Evolutionary conservation across 2,888 invertebrate genomes (phyloP), one percentile per base, ranked within the genome.

Genomic region (Nemoura dubitans): DNA sequence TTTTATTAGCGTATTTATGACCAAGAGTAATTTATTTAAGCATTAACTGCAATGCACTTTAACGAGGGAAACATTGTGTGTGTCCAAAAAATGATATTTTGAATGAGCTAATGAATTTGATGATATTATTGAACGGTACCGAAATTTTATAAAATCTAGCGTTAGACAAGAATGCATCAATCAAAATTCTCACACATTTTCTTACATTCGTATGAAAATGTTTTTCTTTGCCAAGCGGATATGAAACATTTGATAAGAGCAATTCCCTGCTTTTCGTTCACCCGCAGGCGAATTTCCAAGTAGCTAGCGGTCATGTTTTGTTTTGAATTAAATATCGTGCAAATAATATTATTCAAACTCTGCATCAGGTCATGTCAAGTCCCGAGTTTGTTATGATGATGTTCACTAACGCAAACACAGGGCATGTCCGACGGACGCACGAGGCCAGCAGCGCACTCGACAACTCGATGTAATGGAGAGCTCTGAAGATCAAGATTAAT

Each of bases 311-410:
- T 21, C 59, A 21, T 21, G 59, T 10, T 59, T 59, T 59, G 59
- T 59, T 59, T 59, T 59, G 59, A 59, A 59, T 59, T 59, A 59
- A 59, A 59, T 59, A 59, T 59, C 59, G 14, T 59, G 59, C 59
- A 59, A 21, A 59, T 59, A 59, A 59, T 59, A 59, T 59, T 59
- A 59, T 59, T 21, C 59, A 21, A 59, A 21, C 59, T 59, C 36
- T 6, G 36, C 36, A 36, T 36, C 36, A 36, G 36, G 5, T 3
- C 3, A 36, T 36, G 36, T 36, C 10, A 36, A 36, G 36, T 36
- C 59, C 59, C 59, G 2, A 14, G 59, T 21, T 14, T n/a, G n/a
- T 10, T 21, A 21, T 10, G 1, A 59, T 59, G 59, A 21, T 59
- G 59, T 21, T 7, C 59, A 59, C 59, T 21, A 59, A 59, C 59